Evolutionary conservation across 2,888 invertebrate genomes (phyloP), one percentile per base, ranked within the genome.

Genomic region (Lasioglossum malachurum): DNA sequence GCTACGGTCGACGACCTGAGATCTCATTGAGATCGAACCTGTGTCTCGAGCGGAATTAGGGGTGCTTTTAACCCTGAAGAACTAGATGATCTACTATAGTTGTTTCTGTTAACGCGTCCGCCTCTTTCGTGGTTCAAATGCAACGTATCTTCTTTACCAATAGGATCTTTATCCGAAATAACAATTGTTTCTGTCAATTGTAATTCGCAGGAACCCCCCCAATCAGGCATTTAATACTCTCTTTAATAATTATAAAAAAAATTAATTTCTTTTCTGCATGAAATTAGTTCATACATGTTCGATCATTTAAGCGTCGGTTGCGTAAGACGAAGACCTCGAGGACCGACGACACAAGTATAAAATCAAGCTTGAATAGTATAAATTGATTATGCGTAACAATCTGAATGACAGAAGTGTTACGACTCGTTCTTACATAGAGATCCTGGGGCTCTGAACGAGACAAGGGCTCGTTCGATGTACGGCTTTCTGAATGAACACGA

Each of bases 1-100:
- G 23, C 69, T 38, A 41, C 69, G 69, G 69, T 69, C 69, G 69
- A 69, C 69, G 69, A 69, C 69, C 69, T 38, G 69, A 38, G 38
- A 69, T 69, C 38, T 38, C 69, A 35, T 38, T 38, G 38, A 38
- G 35, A 69, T 69, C 23, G 38, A 23, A n/a, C 35, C 31, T 53
- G 53, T 69, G 41, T 69, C 35, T 38, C 23, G 38, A 10, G 23
- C 69, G 69, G 41, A 38, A 69, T 69, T 38, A 69, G 69, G 69
- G 69, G 38, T 69, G 12, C 38, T 19, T 38, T 69, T 38, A 64
- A 64, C 16, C 5, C 23, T n/a, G 53, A 53, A n/a, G 10, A 53
- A 53, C 23, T n/a, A 10, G 2, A 35, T 23, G 7, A 53, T 53
- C 23, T 23, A 53, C 23, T 53, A n/a, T 1, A 53, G 23, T 53